A percentile compares a stretch with the other conserved stretches of the same genome.
These are phyloP conservation scores for Lichenostomus cassidix DNA, from an alignment of 2,113 vertebrate genomes.

Conservation along the genomic window DNA sequence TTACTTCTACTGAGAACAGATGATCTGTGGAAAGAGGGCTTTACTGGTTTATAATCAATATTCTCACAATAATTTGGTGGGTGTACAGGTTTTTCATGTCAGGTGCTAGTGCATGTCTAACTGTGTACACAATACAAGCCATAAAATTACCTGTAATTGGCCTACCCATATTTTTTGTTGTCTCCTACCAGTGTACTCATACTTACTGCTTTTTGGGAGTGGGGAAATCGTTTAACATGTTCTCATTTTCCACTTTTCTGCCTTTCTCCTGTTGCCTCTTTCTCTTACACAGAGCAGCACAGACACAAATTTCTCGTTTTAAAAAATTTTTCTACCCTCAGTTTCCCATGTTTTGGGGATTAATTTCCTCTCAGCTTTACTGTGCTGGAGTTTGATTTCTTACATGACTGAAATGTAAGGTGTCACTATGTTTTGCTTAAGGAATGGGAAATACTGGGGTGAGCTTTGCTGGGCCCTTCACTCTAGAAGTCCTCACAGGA, in stretches of 20 bases:
- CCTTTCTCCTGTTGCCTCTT: neutral
- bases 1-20: neutral
- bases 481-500: neutral
- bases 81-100: neutral
- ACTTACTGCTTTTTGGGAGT: neutral
- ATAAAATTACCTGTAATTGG: neutral
- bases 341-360: neutral
- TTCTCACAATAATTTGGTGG: neutral
- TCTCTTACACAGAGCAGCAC: neutral
- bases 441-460: neutral
- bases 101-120: neutral
- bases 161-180: neutral
- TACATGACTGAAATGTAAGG: neutral
- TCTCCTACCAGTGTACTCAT: neutral
- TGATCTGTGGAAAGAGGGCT: neutral
- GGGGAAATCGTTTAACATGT: neutral
- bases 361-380: neutral
- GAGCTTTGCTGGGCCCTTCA: neutral
- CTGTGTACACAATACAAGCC: neutral
- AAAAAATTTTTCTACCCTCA: neutral
- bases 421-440: neutral
- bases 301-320: neutral
- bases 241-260: neutral
- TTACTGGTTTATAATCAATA: neutral
- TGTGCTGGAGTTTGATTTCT: neutral